phyloP scores from a whole-genome alignment of 2,113 vertebrate species.

The Misgurnus anguillicaudatus region DNA sequence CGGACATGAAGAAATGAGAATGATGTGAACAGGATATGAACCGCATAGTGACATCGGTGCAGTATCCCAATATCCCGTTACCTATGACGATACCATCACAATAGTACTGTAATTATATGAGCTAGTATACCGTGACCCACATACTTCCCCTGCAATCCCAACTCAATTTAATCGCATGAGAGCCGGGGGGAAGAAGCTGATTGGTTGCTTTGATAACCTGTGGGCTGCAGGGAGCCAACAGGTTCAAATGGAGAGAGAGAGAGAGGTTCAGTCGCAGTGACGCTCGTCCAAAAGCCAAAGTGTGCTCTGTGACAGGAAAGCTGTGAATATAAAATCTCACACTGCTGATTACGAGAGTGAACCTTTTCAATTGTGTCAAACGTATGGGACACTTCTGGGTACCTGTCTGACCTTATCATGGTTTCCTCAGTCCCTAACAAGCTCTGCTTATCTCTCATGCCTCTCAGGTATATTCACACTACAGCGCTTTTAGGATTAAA shows the following conservation, averaged over 20 bases:
- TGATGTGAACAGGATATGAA: slow-evolving; percentile 3
- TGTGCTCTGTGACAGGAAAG: not conserved
- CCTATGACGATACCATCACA: slow-evolving; percentile 28
- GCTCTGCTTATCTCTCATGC: slow-evolving; percentile 32
- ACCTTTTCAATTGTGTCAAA: slow-evolving; percentile 24
- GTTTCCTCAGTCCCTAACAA: slow-evolving; percentile 26
- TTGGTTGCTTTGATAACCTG: slow-evolving; percentile 47
- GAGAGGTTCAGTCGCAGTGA: not conserved
- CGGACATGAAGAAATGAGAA: too few relatives aligned
- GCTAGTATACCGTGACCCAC: slow-evolving; percentile 46
- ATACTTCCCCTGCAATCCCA: slow-evolving; percentile 27
- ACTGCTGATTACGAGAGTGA: slow-evolving; percentile 9
- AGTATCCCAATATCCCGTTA: slow-evolving; percentile 9
- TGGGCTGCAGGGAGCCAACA: slow-evolving; percentile 31
- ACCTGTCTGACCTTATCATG: slow-evolving; percentile 43
- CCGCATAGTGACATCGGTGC: slow-evolving; percentile 11
- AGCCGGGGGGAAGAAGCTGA: slow-evolving; percentile 41
- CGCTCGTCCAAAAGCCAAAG: not conserved
- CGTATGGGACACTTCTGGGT: slow-evolving; percentile 23
- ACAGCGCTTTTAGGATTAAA: slow-evolving; percentile 23
- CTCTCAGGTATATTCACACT: slow-evolving; percentile 43
- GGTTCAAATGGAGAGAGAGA: slow-evolving; percentile 10
- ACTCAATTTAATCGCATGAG: slow-evolving; percentile 50
- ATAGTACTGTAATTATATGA: slow-evolving; percentile 50
- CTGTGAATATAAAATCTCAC: slow-evolving; percentile 15